Percentiles rank a stretch among this genome's conserved stretches.
Evolutionary conservation across 1,140 invertebrate genomes (phyloP).

Genomic region (Phenacoccus solenopsis): DNA sequence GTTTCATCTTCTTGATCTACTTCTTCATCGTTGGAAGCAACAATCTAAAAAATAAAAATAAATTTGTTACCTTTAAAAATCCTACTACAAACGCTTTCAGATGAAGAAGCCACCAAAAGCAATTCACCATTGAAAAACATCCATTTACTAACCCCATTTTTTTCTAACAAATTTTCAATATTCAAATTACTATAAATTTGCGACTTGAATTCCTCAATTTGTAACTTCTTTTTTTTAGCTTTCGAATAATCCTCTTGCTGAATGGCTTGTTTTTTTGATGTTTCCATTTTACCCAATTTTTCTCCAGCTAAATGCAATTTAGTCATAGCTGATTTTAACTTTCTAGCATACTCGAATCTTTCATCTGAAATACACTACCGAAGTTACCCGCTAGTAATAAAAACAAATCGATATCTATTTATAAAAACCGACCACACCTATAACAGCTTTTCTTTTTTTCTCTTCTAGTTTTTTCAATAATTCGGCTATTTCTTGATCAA

Average conservation of each 20-base stretch:
- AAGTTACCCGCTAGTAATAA: background rate
- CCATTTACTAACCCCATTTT: slow-evolving; percentile 58
- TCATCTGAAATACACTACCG: slow-evolving; percentile 47
- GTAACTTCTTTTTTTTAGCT: slow-evolving; percentile 73
- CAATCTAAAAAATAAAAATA: background rate
- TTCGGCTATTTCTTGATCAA: slow-evolving; percentile 80
- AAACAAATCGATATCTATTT: background rate
- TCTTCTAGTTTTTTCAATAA: slow-evolving; percentile 76
- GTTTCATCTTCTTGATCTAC: background rate
- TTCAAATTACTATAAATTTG: slow-evolving; percentile 55
- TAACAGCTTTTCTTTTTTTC: slow-evolving; percentile 72
- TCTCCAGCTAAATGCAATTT: slow-evolving; percentile 73
- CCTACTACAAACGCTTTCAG: no score
- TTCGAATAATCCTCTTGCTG: slow-evolving; percentile 81
- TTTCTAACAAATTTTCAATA: slow-evolving; percentile 64
- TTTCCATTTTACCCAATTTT: slow-evolving; percentile 73
- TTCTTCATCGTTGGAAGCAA: background rate
- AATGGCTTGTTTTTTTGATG: slow-evolving; percentile 82
- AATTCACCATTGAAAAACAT: no score
- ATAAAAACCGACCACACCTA: slow-evolving; percentile 42
- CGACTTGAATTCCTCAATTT: slow-evolving; percentile 67
- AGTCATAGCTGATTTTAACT: slow-evolving; percentile 70
- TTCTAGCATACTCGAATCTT: slow-evolving; percentile 81
- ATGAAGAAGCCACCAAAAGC: no score
- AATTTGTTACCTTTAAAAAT: no score